phyloP scores from a whole-genome alignment of 2,888 invertebrate species.

The Zygaena filipendulae region DNA sequence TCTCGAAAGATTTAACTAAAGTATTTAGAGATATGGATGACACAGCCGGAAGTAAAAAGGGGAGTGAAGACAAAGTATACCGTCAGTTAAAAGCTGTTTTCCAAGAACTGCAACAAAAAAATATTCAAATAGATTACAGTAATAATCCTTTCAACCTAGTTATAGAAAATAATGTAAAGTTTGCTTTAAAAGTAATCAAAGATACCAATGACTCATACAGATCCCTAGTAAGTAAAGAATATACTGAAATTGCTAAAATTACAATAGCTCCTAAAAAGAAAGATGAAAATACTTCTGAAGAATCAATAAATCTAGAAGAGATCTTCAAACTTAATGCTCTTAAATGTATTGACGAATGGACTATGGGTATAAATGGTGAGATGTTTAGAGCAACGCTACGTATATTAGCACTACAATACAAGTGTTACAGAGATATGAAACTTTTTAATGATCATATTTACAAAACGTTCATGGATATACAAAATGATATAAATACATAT shows the following conservation, averaged over 20 bases:
- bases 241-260: slow-evolving; percentile 41
- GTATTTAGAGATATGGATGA: slow-evolving; percentile 41
- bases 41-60: slow-evolving; percentile 33
- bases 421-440: slow-evolving; percentile 49
- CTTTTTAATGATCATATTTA: slow-evolving; percentile 46
- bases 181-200: slow-evolving; percentile 40
- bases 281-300: slow-evolving; percentile 33
- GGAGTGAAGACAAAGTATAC: slow-evolving; percentile 47
- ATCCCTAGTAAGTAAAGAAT: slow-evolving; percentile 40
- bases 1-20: slow-evolving; percentile 46
- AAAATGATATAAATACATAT: slow-evolving; percentile 51
- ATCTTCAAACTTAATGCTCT: slow-evolving; percentile 44
- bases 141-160: slow-evolving; percentile 54
- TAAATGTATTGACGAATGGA: slow-evolving; percentile 68
- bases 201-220: slow-evolving; percentile 39
- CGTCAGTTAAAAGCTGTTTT: slow-evolving; percentile 37
- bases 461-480: slow-evolving; percentile 50
- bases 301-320: slow-evolving; percentile 34
- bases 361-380: slow-evolving; percentile 66
- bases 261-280: slow-evolving; percentile 36
- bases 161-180: slow-evolving; percentile 51
- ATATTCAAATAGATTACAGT: slow-evolving; percentile 40
- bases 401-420: slow-evolving; percentile 37
- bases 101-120: slow-evolving; percentile 43
- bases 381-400: slow-evolving; percentile 55